Evolutionary conservation across 1,140 invertebrate genomes (phyloP).

Genomic region (Ceratosolen solmsi): DNA sequence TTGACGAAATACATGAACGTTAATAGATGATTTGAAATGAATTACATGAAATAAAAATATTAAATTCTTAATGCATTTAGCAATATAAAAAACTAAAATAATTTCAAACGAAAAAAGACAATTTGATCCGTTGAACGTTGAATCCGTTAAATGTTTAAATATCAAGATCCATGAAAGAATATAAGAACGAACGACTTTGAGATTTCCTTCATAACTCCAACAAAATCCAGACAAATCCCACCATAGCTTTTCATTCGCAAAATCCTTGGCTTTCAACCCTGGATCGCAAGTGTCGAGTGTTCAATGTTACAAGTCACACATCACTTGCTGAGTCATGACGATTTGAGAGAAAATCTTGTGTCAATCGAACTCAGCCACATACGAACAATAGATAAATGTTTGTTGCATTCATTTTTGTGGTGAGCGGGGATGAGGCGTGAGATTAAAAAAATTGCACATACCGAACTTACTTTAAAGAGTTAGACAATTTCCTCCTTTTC

Average conservation of each 20-base stretch:
- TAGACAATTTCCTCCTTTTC: background rate
- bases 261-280: background rate
- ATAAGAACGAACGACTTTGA: background rate
- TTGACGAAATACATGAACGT: no score
- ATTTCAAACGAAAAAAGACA: background rate
- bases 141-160: constrained; percentile 1
- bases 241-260: background rate
- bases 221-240: background rate
- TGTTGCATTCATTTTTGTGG: background rate
- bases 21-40: no score
- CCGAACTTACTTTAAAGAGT: background rate
- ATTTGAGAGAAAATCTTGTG: background rate
- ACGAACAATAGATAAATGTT: constrained; percentile 17
- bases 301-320: background rate
- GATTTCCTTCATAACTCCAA: background rate
- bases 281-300: background rate
- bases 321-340: background rate
- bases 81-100: background rate
- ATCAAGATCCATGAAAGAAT: background rate
- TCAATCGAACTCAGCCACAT: background rate
- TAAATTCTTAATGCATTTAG: no score
- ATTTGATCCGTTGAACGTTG: no score
- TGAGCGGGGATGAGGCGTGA: background rate
- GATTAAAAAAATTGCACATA: background rate
- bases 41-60: no score